These are phyloP conservation scores for Columba guinea DNA, from an alignment of 2,797 vertebrate species.

Conservation along the genomic window DNA sequence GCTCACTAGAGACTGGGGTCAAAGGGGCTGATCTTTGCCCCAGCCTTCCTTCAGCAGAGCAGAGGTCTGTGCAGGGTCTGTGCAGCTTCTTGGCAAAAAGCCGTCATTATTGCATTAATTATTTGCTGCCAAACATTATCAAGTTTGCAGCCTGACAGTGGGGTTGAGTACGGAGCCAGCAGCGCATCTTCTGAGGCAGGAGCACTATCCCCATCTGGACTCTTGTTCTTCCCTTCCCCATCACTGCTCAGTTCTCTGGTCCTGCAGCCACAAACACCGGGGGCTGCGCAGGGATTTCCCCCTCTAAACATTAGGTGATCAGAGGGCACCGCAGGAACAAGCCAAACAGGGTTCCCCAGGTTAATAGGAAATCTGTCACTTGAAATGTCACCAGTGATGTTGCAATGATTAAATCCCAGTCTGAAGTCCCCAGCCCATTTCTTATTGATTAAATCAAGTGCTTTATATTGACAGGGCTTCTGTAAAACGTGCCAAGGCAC, in stretches of 20 bases:
- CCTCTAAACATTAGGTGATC: background rate
- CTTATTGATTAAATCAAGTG: conserved; percentile 23
- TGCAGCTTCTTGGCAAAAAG: background rate
- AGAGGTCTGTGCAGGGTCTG: background rate
- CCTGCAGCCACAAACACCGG: background rate
- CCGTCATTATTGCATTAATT: background rate
- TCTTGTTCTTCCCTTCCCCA: background rate
- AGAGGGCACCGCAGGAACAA: background rate
- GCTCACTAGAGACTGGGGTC: background rate
- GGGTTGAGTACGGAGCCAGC: fast-evolving
- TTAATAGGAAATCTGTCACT: conserved; percentile 42
- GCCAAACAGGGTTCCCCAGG: background rate
- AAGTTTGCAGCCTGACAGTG: background rate
- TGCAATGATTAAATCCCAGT: background rate
- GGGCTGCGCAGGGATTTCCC: background rate
- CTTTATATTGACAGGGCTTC: background rate
- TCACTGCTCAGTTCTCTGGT: background rate
- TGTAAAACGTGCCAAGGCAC: background rate
- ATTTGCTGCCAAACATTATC: background rate
- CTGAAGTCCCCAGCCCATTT: background rate
- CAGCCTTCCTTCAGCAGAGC: background rate
- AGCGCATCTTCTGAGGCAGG: background rate
- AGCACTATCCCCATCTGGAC: background rate
- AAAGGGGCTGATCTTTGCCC: background rate
- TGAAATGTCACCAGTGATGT: background rate